phyloP scores from a whole-genome alignment of 2,113 vertebrate species.

The Galbula dea region DNA sequence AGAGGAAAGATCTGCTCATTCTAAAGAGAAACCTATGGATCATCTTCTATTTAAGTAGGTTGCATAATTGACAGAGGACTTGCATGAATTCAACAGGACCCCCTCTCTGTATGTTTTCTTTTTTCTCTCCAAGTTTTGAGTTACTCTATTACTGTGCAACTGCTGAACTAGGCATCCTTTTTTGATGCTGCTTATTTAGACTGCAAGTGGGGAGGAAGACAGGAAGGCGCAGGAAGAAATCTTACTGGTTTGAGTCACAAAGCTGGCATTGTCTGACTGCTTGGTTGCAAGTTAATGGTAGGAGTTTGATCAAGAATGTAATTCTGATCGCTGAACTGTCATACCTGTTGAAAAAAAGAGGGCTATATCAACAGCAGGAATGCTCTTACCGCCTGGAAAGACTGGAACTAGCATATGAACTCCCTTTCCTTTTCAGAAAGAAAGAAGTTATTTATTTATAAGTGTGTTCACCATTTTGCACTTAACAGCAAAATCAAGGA shows the following conservation, averaged over 20 bases:
- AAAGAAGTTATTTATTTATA: background rate
- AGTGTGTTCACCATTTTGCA: background rate
- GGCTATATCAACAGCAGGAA: conserved; percentile 68
- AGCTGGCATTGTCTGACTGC: conserved; percentile 71
- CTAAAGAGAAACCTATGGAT: conserved; percentile 20
- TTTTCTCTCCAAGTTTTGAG: background rate
- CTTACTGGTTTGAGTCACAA: conserved; percentile 74
- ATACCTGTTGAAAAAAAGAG: conserved; percentile 73
- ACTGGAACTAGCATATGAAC: conserved; percentile 21
- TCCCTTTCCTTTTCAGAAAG: background rate
- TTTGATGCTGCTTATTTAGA: conserved; percentile 32
- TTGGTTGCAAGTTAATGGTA: conserved; percentile 71
- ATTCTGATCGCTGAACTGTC: conserved; percentile 70
- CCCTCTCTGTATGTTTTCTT: background rate
- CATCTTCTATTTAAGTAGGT: background rate
- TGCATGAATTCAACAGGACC: background rate
- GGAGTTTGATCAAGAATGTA: conserved; percentile 74
- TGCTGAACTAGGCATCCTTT: conserved; percentile 5
- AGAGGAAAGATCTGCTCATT: conserved; percentile 32
- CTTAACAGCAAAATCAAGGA: background rate
- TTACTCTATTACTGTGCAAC: conserved; percentile 16
- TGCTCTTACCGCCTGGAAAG: conserved; percentile 47
- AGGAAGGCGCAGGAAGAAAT: conserved; percentile 66
- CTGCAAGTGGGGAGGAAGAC: conserved; percentile 49
- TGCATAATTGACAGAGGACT: conserved; percentile 7